Percentiles rank a stretch among this genome's conserved stretches.
Evolutionary conservation across 2,113 vertebrate species (phyloP).

Genomic region (Serinus canaria): DNA sequence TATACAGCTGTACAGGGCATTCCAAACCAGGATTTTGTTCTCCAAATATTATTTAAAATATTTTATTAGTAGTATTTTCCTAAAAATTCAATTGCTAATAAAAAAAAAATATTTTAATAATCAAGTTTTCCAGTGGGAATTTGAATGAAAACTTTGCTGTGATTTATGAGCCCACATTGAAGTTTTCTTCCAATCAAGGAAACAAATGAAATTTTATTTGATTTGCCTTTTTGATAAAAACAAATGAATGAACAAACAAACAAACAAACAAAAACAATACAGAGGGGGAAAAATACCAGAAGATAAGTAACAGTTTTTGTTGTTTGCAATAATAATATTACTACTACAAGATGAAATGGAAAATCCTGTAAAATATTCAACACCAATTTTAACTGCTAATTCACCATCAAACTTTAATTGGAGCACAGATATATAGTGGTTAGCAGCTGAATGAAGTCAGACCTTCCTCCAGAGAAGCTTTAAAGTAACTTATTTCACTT

Average conservation of each 20-base stretch:
- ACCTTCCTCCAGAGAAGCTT: not conserved
- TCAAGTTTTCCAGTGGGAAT: not conserved
- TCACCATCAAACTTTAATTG: not conserved
- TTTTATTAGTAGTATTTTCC: not conserved
- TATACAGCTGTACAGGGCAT: not conserved
- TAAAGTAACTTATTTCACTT: not conserved
- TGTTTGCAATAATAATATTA: not conserved
- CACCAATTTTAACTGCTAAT: not conserved
- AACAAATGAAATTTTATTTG: not conserved
- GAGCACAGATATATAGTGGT: not conserved
- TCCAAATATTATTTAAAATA: not conserved
- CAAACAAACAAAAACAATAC: not conserved
- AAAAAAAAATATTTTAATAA: not conserved
- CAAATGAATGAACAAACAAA: not conserved
- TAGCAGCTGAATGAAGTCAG: not conserved
- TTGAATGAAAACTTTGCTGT: not conserved
- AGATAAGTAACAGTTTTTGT: not conserved
- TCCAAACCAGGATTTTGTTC: not conserved
- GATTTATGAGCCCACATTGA: not conserved
- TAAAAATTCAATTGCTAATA: not conserved
- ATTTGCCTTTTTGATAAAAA: not conserved
- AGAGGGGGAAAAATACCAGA: accelerated
- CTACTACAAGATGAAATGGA: not conserved
- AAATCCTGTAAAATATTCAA: not conserved
- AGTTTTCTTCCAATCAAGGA: not conserved